phyloP scores from a whole-genome alignment of 2,888 invertebrate species.

The Ferdinandea cuprea region DNA sequence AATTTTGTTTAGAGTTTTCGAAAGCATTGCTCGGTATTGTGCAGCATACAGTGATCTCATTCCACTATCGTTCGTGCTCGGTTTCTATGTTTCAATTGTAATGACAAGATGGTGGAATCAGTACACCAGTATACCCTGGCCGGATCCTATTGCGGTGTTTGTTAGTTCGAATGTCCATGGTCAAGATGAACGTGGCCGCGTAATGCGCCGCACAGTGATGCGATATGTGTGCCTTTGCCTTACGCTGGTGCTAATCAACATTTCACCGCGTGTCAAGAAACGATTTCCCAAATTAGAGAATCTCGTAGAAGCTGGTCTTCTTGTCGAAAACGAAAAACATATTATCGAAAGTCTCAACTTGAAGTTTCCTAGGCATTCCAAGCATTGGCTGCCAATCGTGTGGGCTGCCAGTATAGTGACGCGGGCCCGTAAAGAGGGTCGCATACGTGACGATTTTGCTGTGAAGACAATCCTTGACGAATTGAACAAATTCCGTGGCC shows the following conservation, averaged over 20 bases:
- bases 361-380: conserved; percentile 92
- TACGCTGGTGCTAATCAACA: conserved; percentile 94
- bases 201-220: conserved; percentile 92
- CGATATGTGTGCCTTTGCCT: conserved; percentile 93
- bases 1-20: conserved; percentile 89
- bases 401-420: conserved; percentile 96
- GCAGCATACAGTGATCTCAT: conserved; percentile 93
- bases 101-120: conserved; percentile 97
- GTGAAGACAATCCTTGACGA: conserved; percentile 95
- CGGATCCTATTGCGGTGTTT: conserved; percentile 93
- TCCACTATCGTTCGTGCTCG: conserved; percentile 95
- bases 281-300: conserved; percentile 93
- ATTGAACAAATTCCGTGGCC: conserved; percentile 92
- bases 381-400: conserved; percentile 95
- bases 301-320: conserved; percentile 92
- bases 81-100: conserved; percentile 96
- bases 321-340: conserved; percentile 91
- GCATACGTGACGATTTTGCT: conserved; percentile 95
- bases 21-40: conserved; percentile 92
- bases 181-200: conserved; percentile 91
- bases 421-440: conserved; percentile 93
- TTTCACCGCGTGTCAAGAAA: conserved; percentile 94
- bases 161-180: conserved; percentile 93
- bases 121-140: conserved; percentile 92
- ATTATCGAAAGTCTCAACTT: conserved; percentile 91